Percentiles rank a stretch among this genome's conserved stretches.
Conservation (phyloP, 92 coral and sea anemone genomes). For the Micromussa lordhowensis region DNA sequence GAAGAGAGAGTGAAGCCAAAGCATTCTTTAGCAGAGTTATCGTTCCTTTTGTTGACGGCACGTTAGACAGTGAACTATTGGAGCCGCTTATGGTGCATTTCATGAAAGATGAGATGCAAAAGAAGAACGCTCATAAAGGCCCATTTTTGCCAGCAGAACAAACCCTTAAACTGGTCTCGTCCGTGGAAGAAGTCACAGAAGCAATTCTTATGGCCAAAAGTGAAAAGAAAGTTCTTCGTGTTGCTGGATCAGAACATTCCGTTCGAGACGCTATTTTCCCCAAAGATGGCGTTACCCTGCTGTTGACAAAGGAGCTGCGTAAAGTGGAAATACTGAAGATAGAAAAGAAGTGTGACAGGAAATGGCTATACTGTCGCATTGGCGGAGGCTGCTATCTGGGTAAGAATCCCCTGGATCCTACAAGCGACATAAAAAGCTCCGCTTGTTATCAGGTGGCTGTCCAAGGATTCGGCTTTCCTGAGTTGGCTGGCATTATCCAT, state of each 20-base stretch:
- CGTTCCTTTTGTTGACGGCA: constrained; percentile 20
- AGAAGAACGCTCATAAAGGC: not conserved
- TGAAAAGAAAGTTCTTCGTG: constrained; percentile 58
- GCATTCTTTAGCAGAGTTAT: constrained; percentile 23
- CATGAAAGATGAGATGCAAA: constrained; percentile 19
- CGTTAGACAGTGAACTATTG: not conserved
- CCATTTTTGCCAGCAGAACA: not conserved
- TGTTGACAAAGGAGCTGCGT: constrained; percentile 64
- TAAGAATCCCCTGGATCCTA: constrained; percentile 45
- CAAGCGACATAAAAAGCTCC: constrained; percentile 50
- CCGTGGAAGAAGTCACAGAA: constrained; percentile 43
- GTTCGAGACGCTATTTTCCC: constrained; percentile 57
- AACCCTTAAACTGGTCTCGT: constrained; percentile 22
- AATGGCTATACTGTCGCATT: constrained; percentile 62
- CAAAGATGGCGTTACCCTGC: constrained; percentile 58
- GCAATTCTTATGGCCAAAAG: constrained; percentile 59
- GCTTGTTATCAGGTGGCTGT: constrained; percentile 59
- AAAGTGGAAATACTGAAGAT: constrained; percentile 55
- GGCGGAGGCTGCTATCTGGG: constrained; percentile 84
- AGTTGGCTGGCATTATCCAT: constrained; percentile 76
- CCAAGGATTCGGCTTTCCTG: constrained; percentile 72
- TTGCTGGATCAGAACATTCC: constrained; percentile 73
- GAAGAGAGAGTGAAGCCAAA: constrained; percentile 4
- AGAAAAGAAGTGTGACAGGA: constrained; percentile 17
- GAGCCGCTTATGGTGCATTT: constrained; percentile 17